Conservation (phyloP, 1,140 invertebrate genomes). For the Drosophila melanogaster region Release_6_plus_ISO1_MT NT_033779.5:15160501-15161000, state of each 20-base stretch:
- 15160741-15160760: conserved; percentile 52
- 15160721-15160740: conserved; percentile 29
- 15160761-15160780: conserved; percentile 78
- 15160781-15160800: conserved; percentile 81
- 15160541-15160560: neutral
- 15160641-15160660: conserved; percentile 71
- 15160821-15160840: conserved; percentile 34
- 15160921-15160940: conserved; percentile 68
- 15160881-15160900: conserved; percentile 22
- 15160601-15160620: conserved; percentile 28
- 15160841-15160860: conserved; percentile 44
- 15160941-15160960: conserved; percentile 34
- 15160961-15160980: conserved; percentile 21
- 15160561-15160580: neutral
- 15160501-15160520: neutral
- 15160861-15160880: conserved; percentile 37
- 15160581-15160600: conserved; percentile 7
- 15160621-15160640: conserved; percentile 73
- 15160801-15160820: conserved; percentile 69
- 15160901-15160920: conserved; percentile 57
- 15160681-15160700: conserved; percentile 11
- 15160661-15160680: conserved; percentile 28
- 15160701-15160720: conserved; percentile 6
- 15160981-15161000: conserved; percentile 22
- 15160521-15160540: no score